Conservation (phyloP, 2,797 vertebrate genomes). For the Erpetoichthys calabaricus region DNA sequence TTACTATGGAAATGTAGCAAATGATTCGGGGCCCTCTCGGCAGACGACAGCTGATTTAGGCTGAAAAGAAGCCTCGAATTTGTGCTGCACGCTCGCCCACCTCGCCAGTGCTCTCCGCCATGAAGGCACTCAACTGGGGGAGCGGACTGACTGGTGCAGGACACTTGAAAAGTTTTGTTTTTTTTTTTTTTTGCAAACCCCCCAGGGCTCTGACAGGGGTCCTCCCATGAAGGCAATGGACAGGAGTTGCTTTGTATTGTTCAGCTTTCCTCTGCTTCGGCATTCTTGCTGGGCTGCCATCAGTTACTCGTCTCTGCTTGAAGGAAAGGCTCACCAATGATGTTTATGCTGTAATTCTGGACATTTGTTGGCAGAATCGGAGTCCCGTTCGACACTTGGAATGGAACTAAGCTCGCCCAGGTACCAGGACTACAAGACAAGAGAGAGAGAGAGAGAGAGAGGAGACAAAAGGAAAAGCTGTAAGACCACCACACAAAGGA, state of each 20-base stretch:
- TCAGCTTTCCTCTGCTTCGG: conserved; percentile 49
- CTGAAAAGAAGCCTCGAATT: conserved; percentile 32
- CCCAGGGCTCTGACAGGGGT: conserved; percentile 15
- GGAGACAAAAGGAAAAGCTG: not conserved
- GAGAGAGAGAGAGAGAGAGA: conserved; percentile 20
- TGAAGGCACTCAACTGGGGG: no score
- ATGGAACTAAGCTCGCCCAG: conserved; percentile 99
- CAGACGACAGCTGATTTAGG: conserved; percentile 26
- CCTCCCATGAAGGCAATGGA: conserved; percentile 38
- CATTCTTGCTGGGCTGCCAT: conserved; percentile 42
- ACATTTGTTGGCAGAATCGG: conserved; percentile 97
- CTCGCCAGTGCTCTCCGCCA: conserved; percentile 13
- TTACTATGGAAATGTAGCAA: conserved; percentile 55
- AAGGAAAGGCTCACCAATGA: conserved; percentile 99
- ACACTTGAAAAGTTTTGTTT: no score
- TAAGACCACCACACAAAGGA: not conserved
- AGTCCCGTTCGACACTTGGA: conserved; percentile 98
- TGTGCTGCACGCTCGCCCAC: conserved; percentile 23
- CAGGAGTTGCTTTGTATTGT: conserved; percentile 6
- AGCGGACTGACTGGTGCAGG: no score
- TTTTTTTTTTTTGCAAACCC: conserved; percentile 8
- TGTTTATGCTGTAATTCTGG: conserved; percentile 99
- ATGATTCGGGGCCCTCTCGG: conserved; percentile 35
- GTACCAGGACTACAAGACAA: conserved; percentile 90
- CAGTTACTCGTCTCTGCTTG: conserved; percentile 96